Evolutionary conservation across 2,113 vertebrate species (phyloP), one percentile per base, ranked within the genome.

Genomic region (Melanocharis versteri): DNA sequence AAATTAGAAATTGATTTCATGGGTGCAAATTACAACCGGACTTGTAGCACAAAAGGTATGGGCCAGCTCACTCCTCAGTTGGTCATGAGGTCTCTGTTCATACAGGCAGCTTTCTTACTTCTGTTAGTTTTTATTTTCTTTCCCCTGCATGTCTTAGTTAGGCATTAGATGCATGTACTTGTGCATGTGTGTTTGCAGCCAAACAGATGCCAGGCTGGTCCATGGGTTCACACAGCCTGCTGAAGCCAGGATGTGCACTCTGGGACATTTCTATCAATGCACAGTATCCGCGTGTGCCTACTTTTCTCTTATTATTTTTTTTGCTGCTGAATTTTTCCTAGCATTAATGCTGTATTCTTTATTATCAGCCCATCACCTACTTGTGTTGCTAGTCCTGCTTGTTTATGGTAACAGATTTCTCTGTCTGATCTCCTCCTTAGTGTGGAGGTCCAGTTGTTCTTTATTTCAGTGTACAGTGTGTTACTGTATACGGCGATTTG

Each of bases 401-500:
- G n/a, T 69, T 91, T 31, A 37, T 77, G 50, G 60, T 28, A 91
- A 33, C 39, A 56, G 40, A 50, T 45, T 39, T 33, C 39, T 70
- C 69, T 10, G 15, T 31, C 39, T 75, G 13, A 83, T 37, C 42
- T 87, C 19, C 53, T 95, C n/a, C 40, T 92, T 70, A 71, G 51
- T 33, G 30, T 10, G 33, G 65, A 90, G 61, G 26, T 51, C 53
- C n/a, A 72, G 47, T 48, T 54, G 45, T 33, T 88, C 48, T 56
- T 40, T 75, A 45, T 84, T 79, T 87, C 77, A 44, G 26, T 68
- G 84, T 78, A 44, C 47, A 69, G 57, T 16, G 27, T 33, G 44
- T 56, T 51, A 57, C 44, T 48, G 26, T 62, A 40, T 10, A 6
- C 3, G 5, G 44, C 0, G 0, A 9, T 60, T 65, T 0, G 0